phyloP scores from a whole-genome alignment of 2,113 vertebrate genomes.

The Odocoileus hemionus region DNA sequence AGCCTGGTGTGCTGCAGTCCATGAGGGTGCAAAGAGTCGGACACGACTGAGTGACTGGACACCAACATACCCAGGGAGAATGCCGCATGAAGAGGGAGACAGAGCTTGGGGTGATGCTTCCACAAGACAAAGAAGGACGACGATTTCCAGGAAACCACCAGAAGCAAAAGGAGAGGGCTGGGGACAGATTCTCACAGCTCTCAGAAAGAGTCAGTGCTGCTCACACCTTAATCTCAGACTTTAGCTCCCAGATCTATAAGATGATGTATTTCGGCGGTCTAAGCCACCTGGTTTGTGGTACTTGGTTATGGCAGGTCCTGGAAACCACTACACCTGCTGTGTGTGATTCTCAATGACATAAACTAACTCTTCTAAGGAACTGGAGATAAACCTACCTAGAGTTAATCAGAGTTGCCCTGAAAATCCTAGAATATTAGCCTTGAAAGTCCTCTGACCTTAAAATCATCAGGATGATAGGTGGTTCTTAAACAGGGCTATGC shows the following conservation, averaged over 20 bases:
- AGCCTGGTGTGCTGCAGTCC: not conserved
- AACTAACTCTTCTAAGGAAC: not conserved
- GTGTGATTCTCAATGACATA: not conserved
- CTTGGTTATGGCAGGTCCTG: not conserved
- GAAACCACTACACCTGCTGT: not conserved
- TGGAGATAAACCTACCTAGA: not conserved
- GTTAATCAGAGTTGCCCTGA: not conserved
- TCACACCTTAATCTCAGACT: not conserved
- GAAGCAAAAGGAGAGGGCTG: not conserved
- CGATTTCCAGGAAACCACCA: not conserved
- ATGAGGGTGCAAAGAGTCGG: not conserved
- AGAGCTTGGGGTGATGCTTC: not conserved
- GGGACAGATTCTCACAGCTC: not conserved
- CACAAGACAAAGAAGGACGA: not conserved
- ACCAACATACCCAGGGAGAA: not conserved
- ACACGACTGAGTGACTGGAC: rapidly evolving
- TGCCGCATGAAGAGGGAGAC: not conserved
- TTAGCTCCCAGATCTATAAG: not conserved
- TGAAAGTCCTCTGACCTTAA: not conserved
- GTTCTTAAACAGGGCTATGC: not conserved
- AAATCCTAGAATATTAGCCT: not conserved
- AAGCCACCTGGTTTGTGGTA: not conserved
- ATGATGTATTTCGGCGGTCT: not conserved
- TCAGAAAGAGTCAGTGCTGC: not conserved
- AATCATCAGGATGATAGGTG: not conserved